These are phyloP conservation scores for Mylabris phalerata DNA, from an alignment of 1,140 invertebrate species.

Conservation along the genomic window DNA sequence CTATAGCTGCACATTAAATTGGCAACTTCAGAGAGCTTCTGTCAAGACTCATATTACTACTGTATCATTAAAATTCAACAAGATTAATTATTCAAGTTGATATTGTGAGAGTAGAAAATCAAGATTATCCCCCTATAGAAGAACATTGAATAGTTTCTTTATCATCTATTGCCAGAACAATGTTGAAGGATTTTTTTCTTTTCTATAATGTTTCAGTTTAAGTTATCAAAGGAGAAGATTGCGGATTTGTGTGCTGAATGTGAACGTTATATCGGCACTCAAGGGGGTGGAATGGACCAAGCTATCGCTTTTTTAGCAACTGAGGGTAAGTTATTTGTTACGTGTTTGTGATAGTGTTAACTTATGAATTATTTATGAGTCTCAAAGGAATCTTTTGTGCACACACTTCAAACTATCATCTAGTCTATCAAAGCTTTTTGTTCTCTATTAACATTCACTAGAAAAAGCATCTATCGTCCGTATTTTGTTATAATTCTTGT, in stretches of 20 bases:
- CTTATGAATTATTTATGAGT: constrained; percentile 21
- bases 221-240: constrained; percentile 64
- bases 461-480: too few species aligned
- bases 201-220: constrained; percentile 35
- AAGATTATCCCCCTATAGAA: too few species aligned
- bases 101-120: too few species aligned
- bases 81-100: too few species aligned
- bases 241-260: constrained; percentile 80
- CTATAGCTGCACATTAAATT: too few species aligned
- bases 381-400: neutral
- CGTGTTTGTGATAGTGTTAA: constrained; percentile 21
- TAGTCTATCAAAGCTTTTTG: neutral
- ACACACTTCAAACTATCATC: neutral
- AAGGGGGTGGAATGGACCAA: constrained; percentile 99
- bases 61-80: too few species aligned
- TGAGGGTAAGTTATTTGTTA: constrained; percentile 51
- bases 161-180: too few species aligned
- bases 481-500: too few species aligned
- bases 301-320: constrained; percentile 92
- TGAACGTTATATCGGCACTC: constrained; percentile 89
- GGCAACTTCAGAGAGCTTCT: neutral
- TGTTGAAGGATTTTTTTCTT: too few species aligned
- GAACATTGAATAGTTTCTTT: too few species aligned
- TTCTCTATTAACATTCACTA: neutral
- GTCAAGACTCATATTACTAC: too few species aligned